phyloP scores from a whole-genome alignment of 92 coral and sea anemone species.

The Palythoa grandis region DNA sequence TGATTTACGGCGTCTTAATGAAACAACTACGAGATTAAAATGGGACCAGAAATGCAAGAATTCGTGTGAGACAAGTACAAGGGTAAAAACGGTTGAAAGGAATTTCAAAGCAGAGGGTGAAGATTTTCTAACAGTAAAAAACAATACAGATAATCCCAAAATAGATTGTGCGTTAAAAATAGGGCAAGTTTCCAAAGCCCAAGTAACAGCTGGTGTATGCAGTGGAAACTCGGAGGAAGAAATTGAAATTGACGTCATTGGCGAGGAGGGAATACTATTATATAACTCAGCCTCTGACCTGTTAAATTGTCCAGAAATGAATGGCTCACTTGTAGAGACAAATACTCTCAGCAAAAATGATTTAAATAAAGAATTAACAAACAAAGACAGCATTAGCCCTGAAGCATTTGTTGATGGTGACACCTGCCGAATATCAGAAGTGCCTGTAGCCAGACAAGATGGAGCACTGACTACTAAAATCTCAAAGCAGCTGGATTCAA shows the following conservation, averaged over 20 bases:
- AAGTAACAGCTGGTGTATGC: not conserved
- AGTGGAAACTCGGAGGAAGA: not conserved
- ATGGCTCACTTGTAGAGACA: not conserved
- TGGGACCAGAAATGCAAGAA: not conserved
- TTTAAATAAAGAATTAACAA: not conserved
- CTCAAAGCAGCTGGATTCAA: constrained; percentile 9
- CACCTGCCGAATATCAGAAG: not conserved
- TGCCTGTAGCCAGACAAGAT: not conserved
- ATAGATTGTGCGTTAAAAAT: not conserved
- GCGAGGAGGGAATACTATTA: not conserved
- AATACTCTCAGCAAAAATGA: not conserved
- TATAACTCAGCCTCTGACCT: not conserved
- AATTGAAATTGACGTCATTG: constrained; percentile 15
- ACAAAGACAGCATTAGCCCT: not conserved
- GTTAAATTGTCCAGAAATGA: not conserved
- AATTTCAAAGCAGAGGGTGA: not conserved
- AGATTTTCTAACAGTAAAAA: not conserved
- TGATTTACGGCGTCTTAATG: not conserved
- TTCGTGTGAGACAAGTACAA: not conserved
- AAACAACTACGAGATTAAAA: not conserved
- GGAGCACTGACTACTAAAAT: no score
- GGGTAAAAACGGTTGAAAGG: not conserved
- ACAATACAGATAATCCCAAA: not conserved
- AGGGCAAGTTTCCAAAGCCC: not conserved
- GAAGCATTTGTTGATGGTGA: not conserved